A percentile compares a stretch with the other conserved stretches of the same genome.
Evolutionary conservation across 2,113 vertebrate species (phyloP).

Genomic region (Cinclus mexicanus): DNA sequence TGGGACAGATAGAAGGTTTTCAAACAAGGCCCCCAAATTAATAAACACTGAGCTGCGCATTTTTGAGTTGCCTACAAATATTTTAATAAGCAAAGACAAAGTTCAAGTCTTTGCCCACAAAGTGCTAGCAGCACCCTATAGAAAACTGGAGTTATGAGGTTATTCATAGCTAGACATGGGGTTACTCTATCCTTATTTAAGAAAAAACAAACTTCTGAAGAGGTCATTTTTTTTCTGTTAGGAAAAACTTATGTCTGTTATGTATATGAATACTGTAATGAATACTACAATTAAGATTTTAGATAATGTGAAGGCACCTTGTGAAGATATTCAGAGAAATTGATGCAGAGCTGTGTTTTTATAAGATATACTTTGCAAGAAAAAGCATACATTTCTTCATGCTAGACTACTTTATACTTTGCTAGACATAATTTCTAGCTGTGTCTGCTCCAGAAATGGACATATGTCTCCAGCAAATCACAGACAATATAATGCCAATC

Average conservation of each 20-base stretch:
- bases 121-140: not conserved
- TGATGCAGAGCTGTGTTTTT: not conserved
- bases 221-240: not conserved
- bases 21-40: conserved; percentile 6
- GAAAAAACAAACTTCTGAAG: not conserved
- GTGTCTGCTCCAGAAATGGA: not conserved
- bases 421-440: not conserved
- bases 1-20: conserved; percentile 2
- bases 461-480: not conserved
- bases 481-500: not conserved
- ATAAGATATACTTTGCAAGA: not conserved
- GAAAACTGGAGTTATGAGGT: not conserved
- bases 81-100: conserved; percentile 67
- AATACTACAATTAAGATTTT: not conserved
- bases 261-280: not conserved
- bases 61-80: conserved; percentile 33
- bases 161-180: not conserved
- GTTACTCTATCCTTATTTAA: not conserved
- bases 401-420: not conserved
- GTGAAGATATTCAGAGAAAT: not conserved
- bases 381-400: not conserved
- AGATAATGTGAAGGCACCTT: not conserved
- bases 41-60: conserved; percentile 7
- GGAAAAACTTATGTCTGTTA: not conserved
- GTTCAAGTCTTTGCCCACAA: not conserved